Percentiles rank a stretch among this genome's conserved stretches.
These are phyloP conservation scores for Agelas oroides DNA, from an alignment of 37 sponge, comb jelly and placozoan species.

Conservation along the genomic window DNA sequence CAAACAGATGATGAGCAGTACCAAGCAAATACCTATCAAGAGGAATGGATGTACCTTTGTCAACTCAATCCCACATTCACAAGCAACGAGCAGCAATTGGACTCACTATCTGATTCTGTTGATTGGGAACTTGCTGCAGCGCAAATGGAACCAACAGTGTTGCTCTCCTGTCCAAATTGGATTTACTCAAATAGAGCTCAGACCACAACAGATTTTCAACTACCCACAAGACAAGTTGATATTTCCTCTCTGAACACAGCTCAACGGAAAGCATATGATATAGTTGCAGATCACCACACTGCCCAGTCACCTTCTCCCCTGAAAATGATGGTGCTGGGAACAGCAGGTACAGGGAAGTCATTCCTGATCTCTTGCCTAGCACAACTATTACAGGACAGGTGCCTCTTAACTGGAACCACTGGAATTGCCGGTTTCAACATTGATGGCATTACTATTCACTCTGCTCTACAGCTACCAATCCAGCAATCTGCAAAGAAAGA, in stretches of 20 bases:
- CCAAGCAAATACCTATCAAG: slow-evolving; percentile 8
- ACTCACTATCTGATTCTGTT: too few relatives aligned
- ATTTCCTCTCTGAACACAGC: not conserved
- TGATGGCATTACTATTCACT: slow-evolving; percentile 45
- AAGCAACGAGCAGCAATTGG: not conserved
- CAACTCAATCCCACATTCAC: not conserved
- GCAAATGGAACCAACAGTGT: too few relatives aligned
- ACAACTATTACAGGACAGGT: not conserved
- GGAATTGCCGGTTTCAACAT: slow-evolving; percentile 47
- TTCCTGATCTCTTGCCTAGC: slow-evolving; percentile 28
- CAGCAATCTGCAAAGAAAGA: not conserved
- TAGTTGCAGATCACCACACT: not conserved
- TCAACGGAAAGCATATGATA: too few relatives aligned
- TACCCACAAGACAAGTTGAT: not conserved
- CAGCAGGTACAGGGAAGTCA: too few relatives aligned
- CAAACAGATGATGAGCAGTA: too few relatives aligned
- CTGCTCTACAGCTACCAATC: slow-evolving; percentile 22
- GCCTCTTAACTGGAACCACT: slow-evolving; percentile 22
- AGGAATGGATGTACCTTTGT: slow-evolving; percentile 40
- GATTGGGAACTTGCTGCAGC: slow-evolving; percentile 23
- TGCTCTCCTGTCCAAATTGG: too few relatives aligned
- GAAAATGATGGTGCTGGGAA: slow-evolving; percentile 39
- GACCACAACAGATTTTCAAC: too few relatives aligned
- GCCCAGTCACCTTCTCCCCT: slow-evolving; percentile 7
- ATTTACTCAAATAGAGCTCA: too few relatives aligned